Percentiles rank a stretch among this genome's conserved stretches.
These are phyloP conservation scores for Dasyornis broadbenti DNA, from an alignment of 2,113 vertebrate genomes.

Conservation along the genomic window DNA sequence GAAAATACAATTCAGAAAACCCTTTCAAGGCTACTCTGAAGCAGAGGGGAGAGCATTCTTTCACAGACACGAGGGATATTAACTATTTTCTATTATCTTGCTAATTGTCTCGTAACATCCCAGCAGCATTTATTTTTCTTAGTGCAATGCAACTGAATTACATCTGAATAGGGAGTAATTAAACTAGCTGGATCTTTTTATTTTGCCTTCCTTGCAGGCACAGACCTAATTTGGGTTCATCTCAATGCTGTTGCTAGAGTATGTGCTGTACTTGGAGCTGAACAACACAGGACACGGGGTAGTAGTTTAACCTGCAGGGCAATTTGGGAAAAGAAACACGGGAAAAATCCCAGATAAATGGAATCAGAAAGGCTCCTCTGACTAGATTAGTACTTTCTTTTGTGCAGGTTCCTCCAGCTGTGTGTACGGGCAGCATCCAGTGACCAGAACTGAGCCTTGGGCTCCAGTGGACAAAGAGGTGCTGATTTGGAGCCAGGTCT, in stretches of 20 bases:
- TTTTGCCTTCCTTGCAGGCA: background rate
- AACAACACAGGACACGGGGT: background rate
- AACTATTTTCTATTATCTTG: constrained; percentile 43
- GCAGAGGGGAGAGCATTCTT: background rate
- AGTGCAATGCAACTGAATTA: constrained; percentile 34
- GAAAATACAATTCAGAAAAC: background rate
- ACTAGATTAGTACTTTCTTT: background rate
- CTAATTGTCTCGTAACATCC: constrained; percentile 44
- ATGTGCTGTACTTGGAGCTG: background rate
- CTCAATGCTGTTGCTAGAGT: background rate
- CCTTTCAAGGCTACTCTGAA: background rate
- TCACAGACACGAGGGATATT: background rate
- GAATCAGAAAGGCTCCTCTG: background rate
- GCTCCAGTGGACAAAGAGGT: rapidly evolving
- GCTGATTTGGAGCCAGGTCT: background rate
- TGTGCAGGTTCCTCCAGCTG: background rate
- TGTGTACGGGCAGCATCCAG: rapidly evolving
- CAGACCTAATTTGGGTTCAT: constrained; percentile 15
- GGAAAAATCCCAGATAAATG: background rate
- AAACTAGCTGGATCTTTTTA: constrained; percentile 24
- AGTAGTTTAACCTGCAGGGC: background rate
- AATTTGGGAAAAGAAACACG: background rate
- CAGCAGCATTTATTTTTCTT: constrained; percentile 38
- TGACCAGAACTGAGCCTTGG: background rate
- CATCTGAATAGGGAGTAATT: constrained; percentile 42